These are phyloP conservation scores for Charanyca ferruginea DNA, from an alignment of 2,888 invertebrate genomes.

Conservation along the genomic window DNA sequence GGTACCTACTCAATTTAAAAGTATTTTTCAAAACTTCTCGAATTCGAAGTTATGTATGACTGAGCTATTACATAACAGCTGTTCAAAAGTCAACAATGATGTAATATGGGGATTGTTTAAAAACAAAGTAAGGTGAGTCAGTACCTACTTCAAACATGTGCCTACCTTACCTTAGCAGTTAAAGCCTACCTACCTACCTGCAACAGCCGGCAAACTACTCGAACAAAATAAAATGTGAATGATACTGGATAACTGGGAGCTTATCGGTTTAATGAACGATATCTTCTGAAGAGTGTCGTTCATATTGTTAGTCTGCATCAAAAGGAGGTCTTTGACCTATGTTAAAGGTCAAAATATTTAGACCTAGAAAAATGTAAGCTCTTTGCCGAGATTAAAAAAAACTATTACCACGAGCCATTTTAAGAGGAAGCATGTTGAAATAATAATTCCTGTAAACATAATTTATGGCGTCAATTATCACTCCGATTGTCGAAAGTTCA, in stretches of 20 bases:
- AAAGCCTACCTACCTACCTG: too few relatives aligned
- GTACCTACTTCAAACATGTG: neutral
- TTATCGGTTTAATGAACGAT: neutral
- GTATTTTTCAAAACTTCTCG: neutral
- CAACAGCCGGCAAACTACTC: too few relatives aligned
- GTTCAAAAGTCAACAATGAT: conserved; percentile 52
- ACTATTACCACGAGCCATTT: too few relatives aligned
- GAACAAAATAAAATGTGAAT: too few relatives aligned
- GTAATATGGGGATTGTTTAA: conserved; percentile 38
- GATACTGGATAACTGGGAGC: neutral
- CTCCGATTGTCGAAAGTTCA: conserved; percentile 5
- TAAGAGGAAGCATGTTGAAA: too few relatives aligned
- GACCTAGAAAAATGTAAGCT: too few relatives aligned
- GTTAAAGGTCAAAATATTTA: too few relatives aligned
- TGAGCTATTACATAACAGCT: conserved; percentile 27
- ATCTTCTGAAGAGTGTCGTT: neutral
- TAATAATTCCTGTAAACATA: neutral
- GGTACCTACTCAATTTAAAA: neutral
- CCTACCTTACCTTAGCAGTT: too few relatives aligned
- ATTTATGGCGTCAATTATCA: neutral
- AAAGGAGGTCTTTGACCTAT: too few relatives aligned
- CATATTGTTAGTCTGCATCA: neutral
- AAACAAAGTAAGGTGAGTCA: conserved; percentile 34
- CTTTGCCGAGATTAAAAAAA: too few relatives aligned
- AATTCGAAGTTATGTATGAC: conserved; percentile 3